Base-by-base conservation (phyloP, 2,113 vertebrate genomes). In the Mirounga angustirostris region DNA sequence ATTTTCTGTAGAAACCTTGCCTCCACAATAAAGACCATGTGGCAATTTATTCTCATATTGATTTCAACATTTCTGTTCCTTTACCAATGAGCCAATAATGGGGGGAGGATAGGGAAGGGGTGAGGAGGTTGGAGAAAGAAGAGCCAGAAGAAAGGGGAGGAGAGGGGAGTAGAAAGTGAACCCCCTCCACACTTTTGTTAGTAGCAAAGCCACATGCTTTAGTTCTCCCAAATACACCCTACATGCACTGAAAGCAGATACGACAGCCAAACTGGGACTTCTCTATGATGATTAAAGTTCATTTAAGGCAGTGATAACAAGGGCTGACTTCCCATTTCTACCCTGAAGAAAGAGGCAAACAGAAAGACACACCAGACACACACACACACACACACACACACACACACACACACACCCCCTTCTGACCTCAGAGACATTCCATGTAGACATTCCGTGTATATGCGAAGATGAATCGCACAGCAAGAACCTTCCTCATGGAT, bases 11-110 rank as follows among this genome's bases (percentile, higher is more conserved):
- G 98, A 99, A 99, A 98, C 95, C 98, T 98, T 98, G 98, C 91
- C 97, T 99, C 61, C 96, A 98, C 98, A 99, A 98, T 98, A 98
- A 99, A 97, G 96, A 98, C 98, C 97, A 97, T 83, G 97, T 98
- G 98, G 98, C 98, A 98, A 99, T 99, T 98, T 98, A 99, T 99
- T 98, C 98, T 98, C 97, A 80, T 98, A 99, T 99, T 98, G 99
- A 99, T 99, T 98, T 97, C 95, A 98, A 98, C 98, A 93, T 98
- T 95, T 98, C 97, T 98, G 97, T 98, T 96, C 84, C 33, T 52
- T 93, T 96, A 95, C 82, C 88, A 94, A 79, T 73, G 56, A 95
- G 97, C 96, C 91, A 87, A 85, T 92, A 79, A 43, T 21, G 18
- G 85, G 78, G 63, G 40, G 63, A 92, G 71, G 78, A 61, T 46